Evolutionary conservation across 2,888 invertebrate species (phyloP), one percentile per base, ranked within the genome.

Genomic region (Pycnomerus fuliginosus): DNA sequence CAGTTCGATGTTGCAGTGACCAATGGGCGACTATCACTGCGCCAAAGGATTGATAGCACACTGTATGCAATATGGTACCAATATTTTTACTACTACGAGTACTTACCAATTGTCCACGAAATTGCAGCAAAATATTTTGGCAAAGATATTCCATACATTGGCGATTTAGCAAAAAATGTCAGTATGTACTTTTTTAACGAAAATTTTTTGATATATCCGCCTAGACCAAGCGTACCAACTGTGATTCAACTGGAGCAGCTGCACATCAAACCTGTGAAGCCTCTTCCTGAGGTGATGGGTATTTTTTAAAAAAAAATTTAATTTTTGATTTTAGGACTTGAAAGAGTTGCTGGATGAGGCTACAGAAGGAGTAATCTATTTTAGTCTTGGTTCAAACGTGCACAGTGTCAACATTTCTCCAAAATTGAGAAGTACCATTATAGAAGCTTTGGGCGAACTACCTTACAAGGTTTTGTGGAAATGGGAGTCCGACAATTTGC

Each of bases 311-410:
- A 33, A 38, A 42, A 29, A 16, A 2, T 12, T 22, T 30, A 16
- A 16, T 3, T 3, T 3, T n/a, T n/a, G n/a, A n/a, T n/a, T n/a
- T n/a, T n/a, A n/a, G n/a, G n/a, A n/a, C n/a, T n/a, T n/a, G n/a
- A n/a, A n/a, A n/a, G n/a, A n/a, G n/a, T n/a, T n/a, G n/a, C n/a
- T n/a, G n/a, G n/a, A n/a, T n/a, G n/a, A n/a, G n/a, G n/a, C n/a
- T n/a, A n/a, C n/a, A n/a, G n/a, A 71, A 32, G 74, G 74, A 2
- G 67, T 68, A 1, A 53, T 73, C 4, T 69, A 70, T 41, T 71
- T 73, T 44, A 71, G 73, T 49, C 58, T 76, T 35, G 76, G 76
- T 3, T 70, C 74, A 2, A 66, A 69, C 25, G 60, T 73, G 3
- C 64, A 67, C 53, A 69, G 70, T 44, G 45, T 62, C 7, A 62